phyloP scores from a whole-genome alignment of 1,140 invertebrate genomes.

The Nasonia longicornis region DNA sequence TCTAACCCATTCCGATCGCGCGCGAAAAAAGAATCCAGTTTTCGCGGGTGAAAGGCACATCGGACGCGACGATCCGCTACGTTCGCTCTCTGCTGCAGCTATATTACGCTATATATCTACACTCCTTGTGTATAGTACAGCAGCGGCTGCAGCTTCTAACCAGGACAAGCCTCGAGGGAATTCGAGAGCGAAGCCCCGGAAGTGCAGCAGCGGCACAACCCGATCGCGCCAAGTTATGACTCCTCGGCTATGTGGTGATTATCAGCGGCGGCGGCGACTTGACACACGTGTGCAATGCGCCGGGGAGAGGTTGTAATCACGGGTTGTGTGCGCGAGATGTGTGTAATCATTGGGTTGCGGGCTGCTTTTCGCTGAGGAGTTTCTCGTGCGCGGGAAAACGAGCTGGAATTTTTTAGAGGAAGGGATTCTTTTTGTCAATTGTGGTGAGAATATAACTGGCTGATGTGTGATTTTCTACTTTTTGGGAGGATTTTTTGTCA shows the following conservation, averaged over 20 bases:
- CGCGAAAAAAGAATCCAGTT: not conserved
- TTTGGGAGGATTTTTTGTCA: too few species aligned
- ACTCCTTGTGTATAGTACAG: not conserved
- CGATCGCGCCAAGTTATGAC: conserved; percentile 7
- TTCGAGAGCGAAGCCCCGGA: conserved; percentile 19
- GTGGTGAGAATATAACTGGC: too few species aligned
- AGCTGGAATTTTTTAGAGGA: not conserved
- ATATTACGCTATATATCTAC: not conserved
- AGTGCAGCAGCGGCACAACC: not conserved
- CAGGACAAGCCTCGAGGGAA: conserved; percentile 5
- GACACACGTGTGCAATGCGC: not conserved
- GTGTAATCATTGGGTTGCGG: not conserved
- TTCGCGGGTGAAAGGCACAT: not conserved
- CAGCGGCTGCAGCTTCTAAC: not conserved
- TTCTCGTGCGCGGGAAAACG: not conserved
- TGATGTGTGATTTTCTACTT: too few species aligned
- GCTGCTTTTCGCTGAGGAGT: not conserved
- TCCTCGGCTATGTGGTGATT: conserved; percentile 22
- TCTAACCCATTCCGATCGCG: too few species aligned
- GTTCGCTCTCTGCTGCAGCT: too few species aligned
- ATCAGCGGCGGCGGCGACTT: conserved; percentile 3
- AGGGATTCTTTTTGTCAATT: not conserved
- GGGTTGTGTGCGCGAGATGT: not conserved
- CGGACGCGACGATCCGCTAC: not conserved
- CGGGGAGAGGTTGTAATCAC: not conserved